These are phyloP conservation scores for Lithosia quadra DNA, from an alignment of 2,888 invertebrate genomes.

Conservation along the genomic window DNA sequence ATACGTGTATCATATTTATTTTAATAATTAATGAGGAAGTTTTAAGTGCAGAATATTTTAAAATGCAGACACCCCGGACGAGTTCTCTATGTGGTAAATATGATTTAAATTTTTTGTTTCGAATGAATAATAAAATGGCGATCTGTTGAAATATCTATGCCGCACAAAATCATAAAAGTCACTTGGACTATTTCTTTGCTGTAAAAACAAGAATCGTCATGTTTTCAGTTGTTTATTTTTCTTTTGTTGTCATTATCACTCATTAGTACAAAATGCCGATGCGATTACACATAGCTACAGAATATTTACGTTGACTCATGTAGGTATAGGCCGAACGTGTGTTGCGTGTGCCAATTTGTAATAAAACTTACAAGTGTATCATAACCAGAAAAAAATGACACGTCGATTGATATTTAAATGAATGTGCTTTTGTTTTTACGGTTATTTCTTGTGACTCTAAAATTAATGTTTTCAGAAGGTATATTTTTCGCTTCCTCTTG, in stretches of 20 bases:
- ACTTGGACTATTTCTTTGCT: constrained; percentile 35
- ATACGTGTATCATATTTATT: constrained; percentile 16
- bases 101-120: constrained; percentile 5
- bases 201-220: constrained; percentile 46
- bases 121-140: constrained; percentile 14
- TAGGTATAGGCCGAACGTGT: constrained; percentile 22
- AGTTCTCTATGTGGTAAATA: background rate
- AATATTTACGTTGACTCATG: constrained; percentile 49
- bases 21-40: constrained; percentile 2
- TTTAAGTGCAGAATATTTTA: background rate
- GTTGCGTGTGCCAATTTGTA: constrained; percentile 41
- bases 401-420: constrained; percentile 5
- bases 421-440: background rate
- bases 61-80: background rate
- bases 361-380: constrained; percentile 21
- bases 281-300: constrained; percentile 32
- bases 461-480: background rate
- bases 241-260: constrained; percentile 54
- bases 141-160: constrained; percentile 32
- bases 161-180: constrained; percentile 42
- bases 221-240: constrained; percentile 45
- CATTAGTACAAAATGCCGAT: constrained; percentile 46
- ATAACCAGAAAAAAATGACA: constrained; percentile 23
- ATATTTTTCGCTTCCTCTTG: background rate
- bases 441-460: background rate